Evolutionary conservation across 2,797 vertebrate genomes (phyloP).

Genomic region (Sorex maritimensis): DNA sequence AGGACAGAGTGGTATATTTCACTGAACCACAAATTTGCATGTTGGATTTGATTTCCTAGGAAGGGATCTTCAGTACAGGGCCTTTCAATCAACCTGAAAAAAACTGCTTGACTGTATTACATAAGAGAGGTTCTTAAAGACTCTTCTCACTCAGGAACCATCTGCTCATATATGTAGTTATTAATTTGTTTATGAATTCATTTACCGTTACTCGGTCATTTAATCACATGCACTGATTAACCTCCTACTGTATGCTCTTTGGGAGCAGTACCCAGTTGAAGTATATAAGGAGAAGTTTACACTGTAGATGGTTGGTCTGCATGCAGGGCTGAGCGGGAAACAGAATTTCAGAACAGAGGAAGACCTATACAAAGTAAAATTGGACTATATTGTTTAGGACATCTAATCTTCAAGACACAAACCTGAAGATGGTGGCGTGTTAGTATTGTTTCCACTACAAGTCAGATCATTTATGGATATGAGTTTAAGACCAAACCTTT

Average conservation of each 20-base stretch:
- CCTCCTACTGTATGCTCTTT: not conserved
- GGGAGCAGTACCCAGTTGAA: not conserved
- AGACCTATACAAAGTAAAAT: not conserved
- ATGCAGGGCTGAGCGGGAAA: not conserved
- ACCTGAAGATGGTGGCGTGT: not conserved
- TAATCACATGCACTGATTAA: not conserved
- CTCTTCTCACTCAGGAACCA: not conserved
- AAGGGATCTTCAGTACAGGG: not conserved
- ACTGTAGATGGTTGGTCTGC: too few species aligned
- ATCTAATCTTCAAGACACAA: conserved; percentile 6
- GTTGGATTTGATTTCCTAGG: not conserved
- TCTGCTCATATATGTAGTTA: not conserved
- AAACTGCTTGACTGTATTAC: not conserved
- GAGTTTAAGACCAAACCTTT: not conserved
- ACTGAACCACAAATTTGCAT: not conserved
- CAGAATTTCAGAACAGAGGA: not conserved
- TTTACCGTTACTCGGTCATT: not conserved
- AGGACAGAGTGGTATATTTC: rapidly evolving
- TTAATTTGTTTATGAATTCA: not conserved
- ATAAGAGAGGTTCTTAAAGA: not conserved
- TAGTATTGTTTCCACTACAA: not conserved
- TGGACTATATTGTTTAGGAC: not conserved
- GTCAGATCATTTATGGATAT: not conserved
- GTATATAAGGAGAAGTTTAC: not conserved
- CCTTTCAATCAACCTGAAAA: not conserved